Percentiles rank a stretch among this genome's conserved stretches.
Evolutionary conservation across 2,113 vertebrate genomes (phyloP).

Genomic region (Aplodontia rufa): DNA sequence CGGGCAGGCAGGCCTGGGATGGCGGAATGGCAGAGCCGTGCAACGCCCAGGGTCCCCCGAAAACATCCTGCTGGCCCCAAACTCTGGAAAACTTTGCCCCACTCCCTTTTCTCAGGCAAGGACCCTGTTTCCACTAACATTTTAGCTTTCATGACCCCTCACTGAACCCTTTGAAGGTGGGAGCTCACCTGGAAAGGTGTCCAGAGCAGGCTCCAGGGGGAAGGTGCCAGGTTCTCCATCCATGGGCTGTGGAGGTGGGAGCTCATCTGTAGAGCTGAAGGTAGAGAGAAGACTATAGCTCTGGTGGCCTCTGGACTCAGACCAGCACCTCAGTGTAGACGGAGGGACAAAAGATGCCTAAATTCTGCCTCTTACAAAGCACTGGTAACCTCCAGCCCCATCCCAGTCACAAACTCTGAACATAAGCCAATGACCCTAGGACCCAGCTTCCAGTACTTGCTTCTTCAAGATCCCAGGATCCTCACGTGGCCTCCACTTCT

Average conservation of each 20-base stretch:
- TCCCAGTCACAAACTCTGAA: not conserved
- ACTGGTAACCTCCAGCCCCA: not conserved
- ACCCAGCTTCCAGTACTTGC: not conserved
- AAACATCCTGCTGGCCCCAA: too few species aligned
- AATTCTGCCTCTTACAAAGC: not conserved
- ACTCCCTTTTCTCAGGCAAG: not conserved
- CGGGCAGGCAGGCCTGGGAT: rapidly evolving
- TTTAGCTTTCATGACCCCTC: not conserved
- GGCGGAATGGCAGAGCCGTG: rapidly evolving
- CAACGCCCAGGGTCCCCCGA: not conserved
- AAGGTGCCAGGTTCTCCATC: not conserved
- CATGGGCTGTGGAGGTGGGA: rapidly evolving
- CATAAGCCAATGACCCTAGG: not conserved
- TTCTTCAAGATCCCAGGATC: not conserved
- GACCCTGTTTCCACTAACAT: not conserved
- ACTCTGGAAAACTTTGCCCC: not conserved
- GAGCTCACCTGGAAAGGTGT: constrained; percentile 51
- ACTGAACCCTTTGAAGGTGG: not conserved
- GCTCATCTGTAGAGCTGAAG: constrained; percentile 22
- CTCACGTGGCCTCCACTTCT: not conserved
- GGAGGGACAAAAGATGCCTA: not conserved
- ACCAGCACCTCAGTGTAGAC: rapidly evolving
- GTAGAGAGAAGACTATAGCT: not conserved
- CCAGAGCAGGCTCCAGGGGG: not conserved
- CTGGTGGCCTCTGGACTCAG: not conserved